Evolutionary conservation across 2,797 vertebrate genomes (phyloP).

Genomic region (Odontamblyopus lacepedii): DNA sequence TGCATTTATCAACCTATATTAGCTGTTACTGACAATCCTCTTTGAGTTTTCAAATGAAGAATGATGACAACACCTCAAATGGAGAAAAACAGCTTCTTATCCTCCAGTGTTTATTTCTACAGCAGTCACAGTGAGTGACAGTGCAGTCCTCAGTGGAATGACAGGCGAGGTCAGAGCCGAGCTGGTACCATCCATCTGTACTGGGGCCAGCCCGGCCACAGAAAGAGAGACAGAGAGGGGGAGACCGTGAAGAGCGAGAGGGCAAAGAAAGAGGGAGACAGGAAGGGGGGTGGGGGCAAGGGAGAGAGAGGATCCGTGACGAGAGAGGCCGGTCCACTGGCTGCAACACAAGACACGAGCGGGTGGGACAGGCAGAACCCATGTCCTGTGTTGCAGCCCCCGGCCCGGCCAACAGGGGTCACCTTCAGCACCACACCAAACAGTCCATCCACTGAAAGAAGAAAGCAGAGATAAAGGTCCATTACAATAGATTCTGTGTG

Average conservation of each 20-base stretch:
- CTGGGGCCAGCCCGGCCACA: not conserved
- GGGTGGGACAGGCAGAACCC: slow-evolving; percentile 88
- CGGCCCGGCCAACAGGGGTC: slow-evolving; percentile 80
- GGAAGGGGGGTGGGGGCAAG: too few relatives aligned
- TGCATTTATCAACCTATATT: not conserved
- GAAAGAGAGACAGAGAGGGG: too few relatives aligned
- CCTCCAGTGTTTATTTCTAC: slow-evolving; percentile 35
- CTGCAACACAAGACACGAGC: slow-evolving; percentile 99
- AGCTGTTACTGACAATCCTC: not conserved
- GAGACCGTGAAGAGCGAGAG: too few relatives aligned
- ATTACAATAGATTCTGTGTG: slow-evolving; percentile 61
- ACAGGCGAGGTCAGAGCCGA: slow-evolving; percentile 16
- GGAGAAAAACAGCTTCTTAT: slow-evolving; percentile 12
- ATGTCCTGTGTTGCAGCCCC: slow-evolving; percentile 99
- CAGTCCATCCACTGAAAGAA: slow-evolving; percentile 58
- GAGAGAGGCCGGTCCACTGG: slow-evolving; percentile 85
- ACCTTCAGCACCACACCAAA: slow-evolving; percentile 63
- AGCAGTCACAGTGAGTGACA: slow-evolving; percentile 14
- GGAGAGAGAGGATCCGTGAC: slow-evolving; percentile 1
- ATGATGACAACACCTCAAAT: slow-evolving; percentile 5
- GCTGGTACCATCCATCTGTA: slow-evolving; percentile 34
- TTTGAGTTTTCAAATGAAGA: not conserved
- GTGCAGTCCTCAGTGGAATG: not conserved
- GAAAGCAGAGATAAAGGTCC: slow-evolving; percentile 48
- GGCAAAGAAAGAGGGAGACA: too few relatives aligned